Evolutionary conservation across 2,888 invertebrate species (phyloP), one percentile per base, ranked within the genome.

Genomic region (Tyria jacobaeae): DNA sequence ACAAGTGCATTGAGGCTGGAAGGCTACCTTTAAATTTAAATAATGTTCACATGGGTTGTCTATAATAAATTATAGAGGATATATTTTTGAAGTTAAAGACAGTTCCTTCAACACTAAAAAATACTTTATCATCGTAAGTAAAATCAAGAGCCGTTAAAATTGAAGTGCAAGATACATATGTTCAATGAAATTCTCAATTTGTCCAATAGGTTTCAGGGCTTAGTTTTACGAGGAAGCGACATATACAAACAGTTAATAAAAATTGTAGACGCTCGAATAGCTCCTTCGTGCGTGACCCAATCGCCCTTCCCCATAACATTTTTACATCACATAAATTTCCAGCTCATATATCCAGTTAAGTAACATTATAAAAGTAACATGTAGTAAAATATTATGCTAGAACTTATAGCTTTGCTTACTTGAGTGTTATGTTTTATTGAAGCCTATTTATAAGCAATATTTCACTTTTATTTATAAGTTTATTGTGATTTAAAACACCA

Each of bases 291-390:
- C 78, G 71, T 81, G 81, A 81, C 78, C 80, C 80, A 81, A 78
- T 76, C 78, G 70, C 75, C 75, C 71, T 21, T 65, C 50, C 53
- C 71, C 79, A 80, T 83, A 83, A 82, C 81, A 82, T 80, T 85
- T 84, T 85, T 82, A 83, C 80, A 82, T 78, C 81, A 75, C 83
- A 85, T 84, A 83, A 83, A 85, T 82, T 78, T 71, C 75, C 68
- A 78, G 76, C 76, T 79, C 78, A 82, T 85, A 84, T 83, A 81
- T 78, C 74, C 72, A 78, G 73, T 85, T 85, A 85, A 84, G 81
- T 82, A 76, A 79, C 79, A 81, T 80, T 82, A 81, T 84, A 85
- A 88, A 88, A 80, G 78, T 83, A 78, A 85, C 77, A 76, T 75
- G 76, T 70, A 79, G 82, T 86, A 84, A 86, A 87, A 87, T 80